Base-by-base conservation (phyloP, 2,797 vertebrate species). In the Uromys caudimaculatus region DNA sequence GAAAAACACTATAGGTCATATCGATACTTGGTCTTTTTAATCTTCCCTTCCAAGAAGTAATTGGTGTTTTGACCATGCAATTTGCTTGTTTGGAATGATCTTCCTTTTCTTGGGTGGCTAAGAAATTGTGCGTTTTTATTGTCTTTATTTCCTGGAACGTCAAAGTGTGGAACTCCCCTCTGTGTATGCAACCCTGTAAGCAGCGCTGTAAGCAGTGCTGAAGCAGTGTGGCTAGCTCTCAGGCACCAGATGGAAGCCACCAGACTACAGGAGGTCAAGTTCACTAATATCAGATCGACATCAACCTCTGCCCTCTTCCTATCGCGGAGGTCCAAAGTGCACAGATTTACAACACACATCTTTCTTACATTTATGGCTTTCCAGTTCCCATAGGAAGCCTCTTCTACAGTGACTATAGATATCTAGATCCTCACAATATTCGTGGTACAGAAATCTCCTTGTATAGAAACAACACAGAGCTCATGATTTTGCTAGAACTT, bases 1-100 rank as follows among this genome's bases (percentile, higher is more conserved):
- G 84, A 91, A 91, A 91, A 93, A 93, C 44, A 88, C 32, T 73
- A 41, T n/a, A 50, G 62, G 13, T 84, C 47, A 77, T 44, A 56
- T 62, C 21, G 32, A 12, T 0, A 3, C 41, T 38, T 17, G 29
- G 52, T 67, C 23, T 7, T 54, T 50, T 62, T 84, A 77, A 50
- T 67, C 1, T 38, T 83, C 54, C 76, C 38, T 91, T 64, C 52
- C 29, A 83, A 89, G 47, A 21, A 47, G 93, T 32, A 90, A 81
- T 56, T 82, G 64, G 41, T 58, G 50, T 12, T 14, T 23, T 93
- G 24, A 2, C 7, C 21, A 0, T 83, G 1, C 38, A 23, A 6
- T 60, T 71, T 50, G 12, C 29, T 56, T 75, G 50, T 90, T 83
- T n/a, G 12, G 35, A 83, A 24, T 38, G 14, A 38, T 50, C 60